Evolutionary conservation across 2,797 vertebrate species (phyloP).

Genomic region (Xerus rutilus): DNA sequence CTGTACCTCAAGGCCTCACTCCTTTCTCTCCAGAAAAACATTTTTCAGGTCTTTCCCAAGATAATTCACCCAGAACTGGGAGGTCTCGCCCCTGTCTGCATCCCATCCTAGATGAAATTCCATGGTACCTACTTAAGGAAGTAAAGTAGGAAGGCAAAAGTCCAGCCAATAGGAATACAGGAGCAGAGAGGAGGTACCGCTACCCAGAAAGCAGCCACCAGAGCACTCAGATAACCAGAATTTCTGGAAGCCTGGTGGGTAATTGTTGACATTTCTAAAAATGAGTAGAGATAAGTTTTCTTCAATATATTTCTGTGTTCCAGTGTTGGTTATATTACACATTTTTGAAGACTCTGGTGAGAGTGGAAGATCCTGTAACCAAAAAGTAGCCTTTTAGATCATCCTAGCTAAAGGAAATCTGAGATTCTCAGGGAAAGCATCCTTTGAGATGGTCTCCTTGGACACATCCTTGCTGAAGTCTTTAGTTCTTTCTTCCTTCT

Average conservation of each 20-base stretch:
- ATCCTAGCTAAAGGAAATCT: not conserved
- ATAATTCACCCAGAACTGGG: not conserved
- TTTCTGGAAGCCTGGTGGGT: not conserved
- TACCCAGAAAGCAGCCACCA: not conserved
- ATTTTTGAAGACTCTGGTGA: not conserved
- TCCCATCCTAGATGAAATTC: fast-evolving
- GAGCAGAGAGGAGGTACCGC: not conserved
- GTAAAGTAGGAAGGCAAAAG: not conserved
- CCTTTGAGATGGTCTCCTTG: not conserved
- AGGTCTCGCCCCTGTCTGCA: not conserved
- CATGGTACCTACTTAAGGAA: not conserved
- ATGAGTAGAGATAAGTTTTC: not conserved
- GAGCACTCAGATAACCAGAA: not conserved
- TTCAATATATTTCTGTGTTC: not conserved
- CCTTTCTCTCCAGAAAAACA: not conserved
- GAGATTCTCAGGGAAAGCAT: not conserved
- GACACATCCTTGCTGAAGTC: fast-evolving
- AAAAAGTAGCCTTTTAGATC: not conserved
- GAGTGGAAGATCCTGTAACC: not conserved
- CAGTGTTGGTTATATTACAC: not conserved
- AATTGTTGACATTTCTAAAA: not conserved
- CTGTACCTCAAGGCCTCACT: not conserved
- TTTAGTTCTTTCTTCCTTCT: not conserved
- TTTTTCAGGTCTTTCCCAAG: not conserved
- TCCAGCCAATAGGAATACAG: too few species aligned